phyloP scores from a whole-genome alignment of 2,113 vertebrate genomes.

The Falcunculus frontatus region DNA sequence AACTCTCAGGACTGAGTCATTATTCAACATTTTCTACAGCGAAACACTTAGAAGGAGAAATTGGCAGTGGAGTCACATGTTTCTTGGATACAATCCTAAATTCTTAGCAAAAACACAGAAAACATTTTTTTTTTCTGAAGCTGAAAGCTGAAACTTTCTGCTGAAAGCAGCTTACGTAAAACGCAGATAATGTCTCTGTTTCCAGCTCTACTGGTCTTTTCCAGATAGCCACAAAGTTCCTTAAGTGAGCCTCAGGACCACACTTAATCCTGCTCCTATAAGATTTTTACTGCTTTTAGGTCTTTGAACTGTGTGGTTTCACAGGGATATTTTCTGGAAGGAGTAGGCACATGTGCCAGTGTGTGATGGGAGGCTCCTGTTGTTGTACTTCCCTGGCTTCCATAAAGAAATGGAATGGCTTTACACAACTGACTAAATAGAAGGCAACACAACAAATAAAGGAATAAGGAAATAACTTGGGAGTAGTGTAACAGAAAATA shows the following conservation, averaged over 20 bases:
- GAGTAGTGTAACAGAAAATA: not conserved
- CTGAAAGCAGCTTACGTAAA: not conserved
- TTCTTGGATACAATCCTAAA: not conserved
- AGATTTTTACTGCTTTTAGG: not conserved
- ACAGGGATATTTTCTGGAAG: not conserved
- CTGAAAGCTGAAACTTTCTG: too few species aligned
- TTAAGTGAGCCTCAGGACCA: not conserved
- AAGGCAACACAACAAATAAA: not conserved
- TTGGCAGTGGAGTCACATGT: not conserved
- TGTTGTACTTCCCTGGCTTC: not conserved
- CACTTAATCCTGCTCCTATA: not conserved
- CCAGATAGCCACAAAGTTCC: not conserved
- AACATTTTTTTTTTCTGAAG: accelerated
- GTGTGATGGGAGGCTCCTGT: not conserved
- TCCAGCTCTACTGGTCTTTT: not conserved
- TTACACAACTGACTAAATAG: not conserved
- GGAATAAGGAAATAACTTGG: not conserved
- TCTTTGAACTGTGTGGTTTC: not conserved
- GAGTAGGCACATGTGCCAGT: not conserved
- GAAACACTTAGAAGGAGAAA: not conserved
- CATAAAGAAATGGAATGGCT: not conserved
- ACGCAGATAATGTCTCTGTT: not conserved
- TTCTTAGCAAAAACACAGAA: not conserved
- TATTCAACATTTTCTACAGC: not conserved
- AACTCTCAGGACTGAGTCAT: not conserved